These are phyloP conservation scores for Bombus confusus DNA, from an alignment of 1,140 invertebrate genomes.

Conservation along the genomic window DNA sequence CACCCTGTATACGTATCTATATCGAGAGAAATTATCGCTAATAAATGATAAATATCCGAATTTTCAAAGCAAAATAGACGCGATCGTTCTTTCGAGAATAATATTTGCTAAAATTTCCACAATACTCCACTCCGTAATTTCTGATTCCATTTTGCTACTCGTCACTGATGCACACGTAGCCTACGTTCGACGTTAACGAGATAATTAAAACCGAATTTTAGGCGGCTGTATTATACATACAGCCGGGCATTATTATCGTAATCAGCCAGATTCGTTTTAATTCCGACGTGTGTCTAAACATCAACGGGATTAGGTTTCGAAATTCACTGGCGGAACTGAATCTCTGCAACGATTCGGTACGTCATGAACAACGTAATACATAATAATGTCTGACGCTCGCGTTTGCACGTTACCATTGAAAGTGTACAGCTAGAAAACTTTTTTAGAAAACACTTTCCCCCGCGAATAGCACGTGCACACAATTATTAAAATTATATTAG, in stretches of 20 bases:
- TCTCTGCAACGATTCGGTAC: not conserved
- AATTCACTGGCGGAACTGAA: slow-evolving; percentile 11
- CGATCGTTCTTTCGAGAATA: no score
- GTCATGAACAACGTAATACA: not conserved
- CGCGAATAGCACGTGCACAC: no score
- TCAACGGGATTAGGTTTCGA: slow-evolving; percentile 1
- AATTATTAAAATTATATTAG: no score
- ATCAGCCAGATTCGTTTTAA: slow-evolving; percentile 8
- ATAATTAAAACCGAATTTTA: slow-evolving; percentile 49
- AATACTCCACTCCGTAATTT: no score
- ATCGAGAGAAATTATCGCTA: not conserved
- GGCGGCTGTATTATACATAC: not conserved
- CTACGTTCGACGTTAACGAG: slow-evolving; percentile 24
- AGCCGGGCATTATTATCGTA: slow-evolving; percentile 28
- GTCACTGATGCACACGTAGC: not conserved
- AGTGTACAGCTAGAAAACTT: no score
- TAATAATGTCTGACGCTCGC: not conserved
- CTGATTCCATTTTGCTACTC: not conserved
- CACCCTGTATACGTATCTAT: not conserved
- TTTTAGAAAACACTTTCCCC: no score
- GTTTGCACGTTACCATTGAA: not conserved
- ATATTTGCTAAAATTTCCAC: not conserved
- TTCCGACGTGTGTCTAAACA: slow-evolving; percentile 6
- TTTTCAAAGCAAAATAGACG: no score
- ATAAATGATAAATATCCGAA: no score